Evolutionary conservation across 2,113 vertebrate species (phyloP).

Genomic region (Myrmophylax atrothorax): DNA sequence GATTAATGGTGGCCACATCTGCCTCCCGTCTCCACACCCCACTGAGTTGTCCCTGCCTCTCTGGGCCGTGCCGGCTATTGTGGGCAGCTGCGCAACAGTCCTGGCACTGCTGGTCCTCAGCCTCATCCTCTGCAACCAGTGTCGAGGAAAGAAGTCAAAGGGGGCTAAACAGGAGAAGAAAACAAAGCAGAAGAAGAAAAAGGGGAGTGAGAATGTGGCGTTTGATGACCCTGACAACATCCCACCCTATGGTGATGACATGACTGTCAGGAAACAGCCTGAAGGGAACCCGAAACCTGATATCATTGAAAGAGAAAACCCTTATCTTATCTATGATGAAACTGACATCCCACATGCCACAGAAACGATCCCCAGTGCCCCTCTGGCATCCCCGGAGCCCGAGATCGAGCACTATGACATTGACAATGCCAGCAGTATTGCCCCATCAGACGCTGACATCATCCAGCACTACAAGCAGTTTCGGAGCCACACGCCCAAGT

Average conservation of each 20-base stretch:
- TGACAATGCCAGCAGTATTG: conserved; percentile 97
- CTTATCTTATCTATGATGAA: conserved; percentile 95
- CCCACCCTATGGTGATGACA: conserved; percentile 91
- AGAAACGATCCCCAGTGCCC: conserved; percentile 90
- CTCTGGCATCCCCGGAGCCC: conserved; percentile 83
- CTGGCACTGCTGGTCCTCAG: conserved; percentile 91
- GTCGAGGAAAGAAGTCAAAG: conserved; percentile 82
- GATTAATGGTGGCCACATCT: conserved; percentile 78
- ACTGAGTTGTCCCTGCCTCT: conserved; percentile 86
- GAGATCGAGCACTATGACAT: conserved; percentile 98
- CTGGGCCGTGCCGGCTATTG: conserved; percentile 95
- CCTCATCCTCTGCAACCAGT: conserved; percentile 94
- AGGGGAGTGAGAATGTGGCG: conserved; percentile 94
- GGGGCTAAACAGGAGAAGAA: conserved; percentile 89
- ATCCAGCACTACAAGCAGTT: conserved; percentile 98
- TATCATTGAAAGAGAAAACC: conserved; percentile 96
- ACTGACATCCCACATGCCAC: conserved; percentile 84
- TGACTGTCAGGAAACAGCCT: conserved; percentile 94
- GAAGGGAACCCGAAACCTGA: conserved; percentile 97
- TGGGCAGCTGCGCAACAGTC: conserved; percentile 90
- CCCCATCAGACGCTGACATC: conserved; percentile 94
- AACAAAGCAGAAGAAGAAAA: conserved; percentile 95
- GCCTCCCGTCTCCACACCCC: conserved; percentile 66
- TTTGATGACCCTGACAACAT: conserved; percentile 96
- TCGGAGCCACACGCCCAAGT: conserved; percentile 94